Evolutionary conservation across 2,113 vertebrate genomes (phyloP), one percentile per base, ranked within the genome.

Genomic region (Mus spicilegus): DNA sequence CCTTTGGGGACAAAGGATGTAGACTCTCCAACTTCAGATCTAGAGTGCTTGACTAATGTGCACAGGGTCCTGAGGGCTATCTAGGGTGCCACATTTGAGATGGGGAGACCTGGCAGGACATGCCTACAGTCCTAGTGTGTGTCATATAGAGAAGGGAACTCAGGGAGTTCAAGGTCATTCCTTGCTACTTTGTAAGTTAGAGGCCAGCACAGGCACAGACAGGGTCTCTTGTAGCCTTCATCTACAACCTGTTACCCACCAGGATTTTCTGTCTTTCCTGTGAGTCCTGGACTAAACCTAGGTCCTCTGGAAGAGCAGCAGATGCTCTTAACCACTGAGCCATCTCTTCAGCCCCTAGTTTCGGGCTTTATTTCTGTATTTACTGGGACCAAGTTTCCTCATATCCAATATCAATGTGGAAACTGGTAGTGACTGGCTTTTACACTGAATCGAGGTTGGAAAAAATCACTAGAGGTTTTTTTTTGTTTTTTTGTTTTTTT

Each of bases 391-490:
- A 13, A 86, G 84, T 86, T 86, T 67, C 61, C 28, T 33, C 33
- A 12, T 65, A 30, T 30, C 39, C 24, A 85, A 39, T 46, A 46
- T 85, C 39, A 65, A 17, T 5, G 9, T 94, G 63, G 54, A 80
- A n/a, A 33, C 49, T 84, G 75, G 20, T 81, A 87, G 36, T 78
- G 77, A 91, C 46, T 91, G 70, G 11, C 33, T 94, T 96, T 97
- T 81, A 67, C 22, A 5, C 69, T 63, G 70, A 86, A 16, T 22
- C 58, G 63, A 89, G 39, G 22, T 42, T 89, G 75, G 80, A 95
- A 97, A 67, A 95, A 97, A 67, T 78, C n/a, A 54, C n/a, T 93
- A 42, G 54, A 72, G 69, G 39, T 36, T 81, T 95, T 90, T 89
- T n/a, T 61, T 61, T 58, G 16, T 58, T 58, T 58, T 58, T 65